These are phyloP conservation scores for Hybognathus amarus DNA, from an alignment of 2,797 vertebrate genomes.

Conservation along the genomic window DNA sequence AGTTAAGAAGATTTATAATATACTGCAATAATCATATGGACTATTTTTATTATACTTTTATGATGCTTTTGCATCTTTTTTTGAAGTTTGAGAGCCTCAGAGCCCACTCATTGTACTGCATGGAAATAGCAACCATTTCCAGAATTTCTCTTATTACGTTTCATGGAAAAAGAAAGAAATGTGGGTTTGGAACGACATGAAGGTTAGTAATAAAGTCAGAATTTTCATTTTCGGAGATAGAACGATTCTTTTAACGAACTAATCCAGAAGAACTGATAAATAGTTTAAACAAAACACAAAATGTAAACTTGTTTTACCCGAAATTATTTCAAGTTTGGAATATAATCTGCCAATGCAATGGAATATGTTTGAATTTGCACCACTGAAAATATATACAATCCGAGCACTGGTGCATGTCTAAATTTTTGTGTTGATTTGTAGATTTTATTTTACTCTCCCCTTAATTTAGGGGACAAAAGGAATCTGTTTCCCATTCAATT, in stretches of 20 bases:
- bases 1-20: neutral
- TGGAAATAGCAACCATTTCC: neutral
- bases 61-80: neutral
- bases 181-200: conserved; percentile 6
- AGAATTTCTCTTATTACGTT: neutral
- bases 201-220: neutral
- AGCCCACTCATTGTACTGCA: neutral
- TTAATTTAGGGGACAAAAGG: neutral
- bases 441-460: neutral
- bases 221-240: neutral
- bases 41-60: neutral
- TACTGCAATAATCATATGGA: neutral
- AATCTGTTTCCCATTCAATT: neutral
- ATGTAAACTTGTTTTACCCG: neutral
- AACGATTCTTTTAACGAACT: conserved; percentile 18
- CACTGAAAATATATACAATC: conserved; percentile 8
- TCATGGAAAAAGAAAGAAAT: neutral
- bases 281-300: conserved; percentile 9
- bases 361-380: conserved; percentile 1
- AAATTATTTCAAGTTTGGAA: neutral
- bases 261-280: neutral
- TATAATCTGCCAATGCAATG: conserved; percentile 2
- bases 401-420: neutral
- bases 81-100: neutral
- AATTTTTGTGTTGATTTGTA: neutral